Evolutionary conservation across 2,888 invertebrate species (phyloP).

Genomic region (Ametastegia equiseti): DNA sequence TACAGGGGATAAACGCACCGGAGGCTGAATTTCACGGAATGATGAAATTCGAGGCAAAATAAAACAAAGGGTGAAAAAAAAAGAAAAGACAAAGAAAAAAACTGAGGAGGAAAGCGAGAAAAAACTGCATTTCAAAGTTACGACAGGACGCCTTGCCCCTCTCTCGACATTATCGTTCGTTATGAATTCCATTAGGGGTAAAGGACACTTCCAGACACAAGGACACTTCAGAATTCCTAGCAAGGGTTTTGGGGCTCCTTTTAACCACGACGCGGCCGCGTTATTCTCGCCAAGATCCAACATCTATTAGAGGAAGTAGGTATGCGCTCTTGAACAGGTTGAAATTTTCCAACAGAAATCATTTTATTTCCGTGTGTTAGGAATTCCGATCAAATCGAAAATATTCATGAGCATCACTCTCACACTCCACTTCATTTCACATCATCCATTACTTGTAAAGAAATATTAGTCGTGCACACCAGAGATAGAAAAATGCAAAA

Average conservation of each 20-base stretch:
- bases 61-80: not conserved
- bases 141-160: not conserved
- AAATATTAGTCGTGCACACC: too few relatives aligned
- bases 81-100: not conserved
- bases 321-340: too few relatives aligned
- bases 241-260: not conserved
- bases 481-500: too few relatives aligned
- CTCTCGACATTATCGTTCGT: conserved; percentile 31
- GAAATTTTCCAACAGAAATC: too few relatives aligned
- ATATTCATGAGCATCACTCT: too few relatives aligned
- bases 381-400: too few relatives aligned
- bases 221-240: conserved; percentile 24
- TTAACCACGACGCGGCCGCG: not conserved
- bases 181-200: conserved; percentile 46
- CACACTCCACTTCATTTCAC: too few relatives aligned
- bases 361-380: too few relatives aligned
- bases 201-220: conserved; percentile 34
- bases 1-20: conserved; percentile 15
- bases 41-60: conserved; percentile 15
- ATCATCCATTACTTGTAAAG: too few relatives aligned
- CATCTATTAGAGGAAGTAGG: not conserved
- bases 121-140: not conserved
- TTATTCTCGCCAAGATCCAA: conserved; percentile 3
- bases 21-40: not conserved
- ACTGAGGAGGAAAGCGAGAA: not conserved